Percentiles rank a stretch among this genome's conserved stretches.
These are phyloP conservation scores for Capitella teleta DNA, from an alignment of 1,140 invertebrate genomes.

Conservation along the genomic window DNA sequence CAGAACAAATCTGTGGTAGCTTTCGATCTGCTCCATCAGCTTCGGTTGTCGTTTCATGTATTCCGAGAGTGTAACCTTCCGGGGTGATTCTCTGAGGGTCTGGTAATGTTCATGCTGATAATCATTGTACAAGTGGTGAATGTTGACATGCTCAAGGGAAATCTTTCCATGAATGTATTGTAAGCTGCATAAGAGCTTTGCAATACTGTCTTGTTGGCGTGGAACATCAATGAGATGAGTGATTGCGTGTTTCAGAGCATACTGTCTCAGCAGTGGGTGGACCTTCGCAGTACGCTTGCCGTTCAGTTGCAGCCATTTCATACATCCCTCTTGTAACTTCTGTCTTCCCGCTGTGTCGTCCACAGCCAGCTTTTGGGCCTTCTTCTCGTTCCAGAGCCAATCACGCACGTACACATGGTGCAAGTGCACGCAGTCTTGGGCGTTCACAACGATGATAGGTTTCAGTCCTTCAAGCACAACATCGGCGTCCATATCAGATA, in stretches of 20 bases:
- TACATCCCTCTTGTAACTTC: background rate
- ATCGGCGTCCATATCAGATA: background rate
- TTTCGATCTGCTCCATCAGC: slow-evolving; percentile 4
- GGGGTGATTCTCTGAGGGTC: background rate
- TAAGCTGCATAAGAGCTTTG: slow-evolving; percentile 4
- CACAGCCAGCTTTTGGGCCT: background rate
- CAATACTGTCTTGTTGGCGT: slow-evolving; percentile 4
- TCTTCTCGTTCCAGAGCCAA: slow-evolving; percentile 4
- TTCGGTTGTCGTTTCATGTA: slow-evolving; percentile 9
- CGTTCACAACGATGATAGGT: background rate
- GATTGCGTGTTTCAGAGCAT: slow-evolving; percentile 10
- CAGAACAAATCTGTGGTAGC: slow-evolving; percentile 2
- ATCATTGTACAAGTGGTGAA: slow-evolving; percentile 2
- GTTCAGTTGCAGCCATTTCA: background rate
- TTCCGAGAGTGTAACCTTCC: slow-evolving; percentile 1
- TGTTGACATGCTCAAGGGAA: background rate
- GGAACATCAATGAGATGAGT: slow-evolving; percentile 6
- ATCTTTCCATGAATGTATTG: slow-evolving; percentile 5
- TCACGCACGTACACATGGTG: slow-evolving; percentile 1
- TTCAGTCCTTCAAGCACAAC: background rate
- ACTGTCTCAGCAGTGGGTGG: background rate
- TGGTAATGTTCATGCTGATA: slow-evolving; percentile 4
- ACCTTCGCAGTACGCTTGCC: background rate
- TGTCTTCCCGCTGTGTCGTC: background rate
- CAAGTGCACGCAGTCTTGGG: background rate